A percentile compares a stretch with the other conserved stretches of the same genome.
Conservation (phyloP, 2,888 invertebrate genomes). For the Isoperla grammatica region DNA sequence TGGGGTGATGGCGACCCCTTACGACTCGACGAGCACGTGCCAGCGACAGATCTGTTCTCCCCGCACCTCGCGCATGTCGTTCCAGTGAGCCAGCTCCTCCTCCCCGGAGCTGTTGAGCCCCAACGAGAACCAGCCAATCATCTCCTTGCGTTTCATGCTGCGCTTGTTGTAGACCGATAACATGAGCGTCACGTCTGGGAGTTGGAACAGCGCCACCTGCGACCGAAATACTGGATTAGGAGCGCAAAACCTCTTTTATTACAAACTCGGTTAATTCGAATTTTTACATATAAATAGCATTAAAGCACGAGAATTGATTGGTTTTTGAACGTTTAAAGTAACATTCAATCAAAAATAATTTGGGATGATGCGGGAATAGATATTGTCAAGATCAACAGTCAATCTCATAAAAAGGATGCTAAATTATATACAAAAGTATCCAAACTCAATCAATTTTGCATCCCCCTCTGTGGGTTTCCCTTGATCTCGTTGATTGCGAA, state of each 20-base stretch:
- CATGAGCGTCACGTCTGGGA: conserved; percentile 92
- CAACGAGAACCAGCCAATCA: conserved; percentile 95
- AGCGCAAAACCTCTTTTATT: background rate
- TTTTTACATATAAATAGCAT: background rate
- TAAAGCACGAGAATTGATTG: too few relatives aligned
- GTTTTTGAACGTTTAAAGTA: too few relatives aligned
- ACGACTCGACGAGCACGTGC: conserved; percentile 74
- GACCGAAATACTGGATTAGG: conserved; percentile 25
- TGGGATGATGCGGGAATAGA: too few relatives aligned
- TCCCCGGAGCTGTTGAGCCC: conserved; percentile 89
- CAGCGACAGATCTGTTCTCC: conserved; percentile 90
- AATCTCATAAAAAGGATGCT: too few relatives aligned
- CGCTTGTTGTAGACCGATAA: conserved; percentile 88
- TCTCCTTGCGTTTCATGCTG: conserved; percentile 90
- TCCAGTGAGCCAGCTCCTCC: conserved; percentile 90
- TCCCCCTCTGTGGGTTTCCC: too few relatives aligned
- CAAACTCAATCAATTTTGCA: too few relatives aligned
- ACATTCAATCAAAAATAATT: too few relatives aligned
- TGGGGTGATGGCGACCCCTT: conserved; percentile 33
- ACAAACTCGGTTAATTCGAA: conserved; percentile 17
- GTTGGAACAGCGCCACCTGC: conserved; percentile 89
- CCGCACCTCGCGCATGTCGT: conserved; percentile 78
- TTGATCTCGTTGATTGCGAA: too few relatives aligned
- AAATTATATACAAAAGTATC: too few relatives aligned
- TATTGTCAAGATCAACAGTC: too few relatives aligned